Base-by-base conservation (phyloP, 2,113 vertebrate genomes). In the Heteronetta atricapilla region DNA sequence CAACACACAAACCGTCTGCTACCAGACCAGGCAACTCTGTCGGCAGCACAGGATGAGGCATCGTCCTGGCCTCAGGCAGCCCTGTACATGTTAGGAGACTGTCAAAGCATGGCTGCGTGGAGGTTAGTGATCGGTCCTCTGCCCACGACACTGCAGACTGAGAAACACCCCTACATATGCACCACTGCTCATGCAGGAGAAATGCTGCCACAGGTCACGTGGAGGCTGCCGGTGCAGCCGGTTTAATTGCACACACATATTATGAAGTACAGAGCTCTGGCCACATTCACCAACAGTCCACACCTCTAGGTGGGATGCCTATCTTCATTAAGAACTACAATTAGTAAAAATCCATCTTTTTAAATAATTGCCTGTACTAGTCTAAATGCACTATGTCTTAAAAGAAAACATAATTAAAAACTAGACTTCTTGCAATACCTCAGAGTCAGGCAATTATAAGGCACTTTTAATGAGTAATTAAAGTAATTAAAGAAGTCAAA, bases 401-500 rank as follows among this genome's bases (percentile, higher is more conserved):
- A 77, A 86, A 86, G 88, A 84, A 80, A 83, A 82, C 75, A 8
- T 87, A 93, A 96, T 94, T 97, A 95, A 97, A 96, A 83, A 77
- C 86, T 28, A 59, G 82, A 38, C 77, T 94, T 86, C 91, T 83
- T 0, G 0, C 76, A 76, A 76, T 78, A 75, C 70, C 74, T 90
- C 72, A 8, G 90, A 92, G 82, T 64, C 79, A 78, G 85, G 91
- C 93, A 96, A 90, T 96, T 91, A 95, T 13, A 33, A 96, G 84
- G 66, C 17, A 26, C 84, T 91, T 90, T 59, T 95, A 97, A 96
- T 73, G 76, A 97, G 93, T 63, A 94, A 94, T 91, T 95, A 67
- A 82, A 50, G 91, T 90, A 94, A 97, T 90, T 94, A 93, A 83
- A 93, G 91, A 94, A 96, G 95, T 75, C 83, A 93, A 89, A 84